phyloP scores from a whole-genome alignment of 1,140 invertebrate species.

The Choristoneura fumiferana region DNA sequence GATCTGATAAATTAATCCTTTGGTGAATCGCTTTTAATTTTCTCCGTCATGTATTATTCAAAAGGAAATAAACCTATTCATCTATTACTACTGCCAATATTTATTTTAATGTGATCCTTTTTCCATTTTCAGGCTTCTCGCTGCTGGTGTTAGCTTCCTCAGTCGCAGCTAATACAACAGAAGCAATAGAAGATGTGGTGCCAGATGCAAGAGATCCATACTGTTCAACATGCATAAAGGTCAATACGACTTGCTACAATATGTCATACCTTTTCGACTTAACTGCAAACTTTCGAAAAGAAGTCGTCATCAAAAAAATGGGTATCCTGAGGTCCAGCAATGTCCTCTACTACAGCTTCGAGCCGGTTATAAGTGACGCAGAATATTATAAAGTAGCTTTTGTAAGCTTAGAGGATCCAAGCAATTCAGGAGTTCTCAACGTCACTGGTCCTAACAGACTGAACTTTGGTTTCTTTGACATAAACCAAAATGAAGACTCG shows the following conservation, averaged over 20 bases:
- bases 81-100: too few relatives aligned
- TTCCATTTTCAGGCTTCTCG: not conserved
- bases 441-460: conserved; percentile 34
- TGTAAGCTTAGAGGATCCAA: conserved; percentile 45
- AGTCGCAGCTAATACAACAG: not conserved
- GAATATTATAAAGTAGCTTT: conserved; percentile 63
- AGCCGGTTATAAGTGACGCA: conserved; percentile 51
- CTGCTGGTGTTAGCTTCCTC: not conserved
- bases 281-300: conserved; percentile 49
- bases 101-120: not conserved
- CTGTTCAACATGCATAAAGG: conserved; percentile 48
- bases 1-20: too few relatives aligned
- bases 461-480: conserved; percentile 61
- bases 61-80: too few relatives aligned
- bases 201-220: not conserved
- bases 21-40: too few relatives aligned
- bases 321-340: conserved; percentile 48
- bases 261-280: conserved; percentile 52
- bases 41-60: too few relatives aligned
- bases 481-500: conserved; percentile 53
- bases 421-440: conserved; percentile 36
- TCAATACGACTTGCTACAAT: conserved; percentile 53
- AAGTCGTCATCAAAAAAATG: conserved; percentile 54
- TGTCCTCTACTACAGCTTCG: conserved; percentile 55
- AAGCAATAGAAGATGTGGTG: not conserved